Percentiles rank a stretch among this genome's conserved stretches.
These are phyloP conservation scores for Acleris cristana DNA, from an alignment of 2,888 invertebrate species.

Conservation along the genomic window DNA sequence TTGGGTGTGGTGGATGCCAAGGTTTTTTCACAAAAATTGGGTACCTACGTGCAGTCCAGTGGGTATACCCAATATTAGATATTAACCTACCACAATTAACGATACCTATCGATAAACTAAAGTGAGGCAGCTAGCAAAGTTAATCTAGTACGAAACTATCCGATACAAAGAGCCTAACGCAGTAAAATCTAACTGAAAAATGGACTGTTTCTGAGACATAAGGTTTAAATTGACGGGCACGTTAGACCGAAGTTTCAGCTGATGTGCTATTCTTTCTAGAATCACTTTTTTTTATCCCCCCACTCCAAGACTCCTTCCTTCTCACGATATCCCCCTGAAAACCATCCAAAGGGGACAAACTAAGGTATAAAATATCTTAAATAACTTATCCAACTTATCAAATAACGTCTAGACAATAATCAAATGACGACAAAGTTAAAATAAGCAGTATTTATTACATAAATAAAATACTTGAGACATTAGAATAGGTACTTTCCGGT, in stretches of 20 bases:
- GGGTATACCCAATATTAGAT: no score
- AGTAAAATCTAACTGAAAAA: slow-evolving; percentile 16
- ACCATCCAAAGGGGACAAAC: slow-evolving; percentile 45
- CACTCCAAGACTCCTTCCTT: slow-evolving; percentile 79
- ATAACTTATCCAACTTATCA: neutral
- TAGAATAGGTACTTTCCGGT: no score
- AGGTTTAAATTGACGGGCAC: slow-evolving; percentile 3
- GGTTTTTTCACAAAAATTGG: no score
- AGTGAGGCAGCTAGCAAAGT: no score
- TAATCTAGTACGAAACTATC: no score
- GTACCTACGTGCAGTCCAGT: no score
- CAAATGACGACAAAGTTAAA: no score
- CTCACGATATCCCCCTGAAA: slow-evolving; percentile 77
- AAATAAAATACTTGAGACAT: neutral
- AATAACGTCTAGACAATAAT: no score
- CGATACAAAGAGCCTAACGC: slow-evolving; percentile 17
- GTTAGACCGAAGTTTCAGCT: slow-evolving; percentile 81
- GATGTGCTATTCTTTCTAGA: slow-evolving; percentile 69
- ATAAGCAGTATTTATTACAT: neutral
- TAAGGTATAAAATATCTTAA: slow-evolving; percentile 10
- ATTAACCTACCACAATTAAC: no score
- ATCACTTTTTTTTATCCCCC: slow-evolving; percentile 65
- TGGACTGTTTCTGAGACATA: neutral
- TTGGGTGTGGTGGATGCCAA: no score
- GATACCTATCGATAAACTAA: no score